These are phyloP conservation scores for Acheta domesticus DNA, from an alignment of 2,888 invertebrate species.

Conservation along the genomic window DNA sequence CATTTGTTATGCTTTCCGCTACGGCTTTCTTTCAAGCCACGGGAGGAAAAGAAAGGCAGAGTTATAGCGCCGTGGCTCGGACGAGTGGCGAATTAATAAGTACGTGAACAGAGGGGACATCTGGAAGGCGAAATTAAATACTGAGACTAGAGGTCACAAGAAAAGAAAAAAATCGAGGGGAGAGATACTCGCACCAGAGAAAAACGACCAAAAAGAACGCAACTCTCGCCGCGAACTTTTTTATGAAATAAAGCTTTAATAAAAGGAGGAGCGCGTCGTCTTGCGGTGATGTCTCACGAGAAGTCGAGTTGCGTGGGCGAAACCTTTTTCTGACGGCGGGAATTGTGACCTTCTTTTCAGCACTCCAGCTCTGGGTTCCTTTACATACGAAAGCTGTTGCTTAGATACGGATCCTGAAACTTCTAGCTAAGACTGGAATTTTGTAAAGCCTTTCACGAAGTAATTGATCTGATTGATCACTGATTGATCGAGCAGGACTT, in stretches of 20 bases:
- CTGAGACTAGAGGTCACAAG: neutral
- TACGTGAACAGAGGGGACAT: neutral
- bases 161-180: neutral
- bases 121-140: neutral
- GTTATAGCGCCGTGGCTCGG: neutral
- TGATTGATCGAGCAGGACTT: too few relatives aligned
- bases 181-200: neutral
- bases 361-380: neutral
- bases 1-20: neutral
- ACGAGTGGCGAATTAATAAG: neutral
- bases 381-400: neutral
- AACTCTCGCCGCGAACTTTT: neutral
- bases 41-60: neutral
- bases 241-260: conserved; percentile 7
- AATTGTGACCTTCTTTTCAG: neutral
- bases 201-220: neutral
- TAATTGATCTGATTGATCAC: too few relatives aligned
- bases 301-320: neutral
- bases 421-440: too few relatives aligned
- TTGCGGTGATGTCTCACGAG: neutral
- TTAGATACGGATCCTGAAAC: too few relatives aligned
- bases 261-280: neutral
- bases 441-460: too few relatives aligned
- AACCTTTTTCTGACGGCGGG: neutral
- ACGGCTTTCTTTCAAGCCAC: neutral